A percentile compares a stretch with the other conserved stretches of the same genome.
Conservation (phyloP, 2,888 invertebrate species). For the Uloborus plumipes region DNA sequence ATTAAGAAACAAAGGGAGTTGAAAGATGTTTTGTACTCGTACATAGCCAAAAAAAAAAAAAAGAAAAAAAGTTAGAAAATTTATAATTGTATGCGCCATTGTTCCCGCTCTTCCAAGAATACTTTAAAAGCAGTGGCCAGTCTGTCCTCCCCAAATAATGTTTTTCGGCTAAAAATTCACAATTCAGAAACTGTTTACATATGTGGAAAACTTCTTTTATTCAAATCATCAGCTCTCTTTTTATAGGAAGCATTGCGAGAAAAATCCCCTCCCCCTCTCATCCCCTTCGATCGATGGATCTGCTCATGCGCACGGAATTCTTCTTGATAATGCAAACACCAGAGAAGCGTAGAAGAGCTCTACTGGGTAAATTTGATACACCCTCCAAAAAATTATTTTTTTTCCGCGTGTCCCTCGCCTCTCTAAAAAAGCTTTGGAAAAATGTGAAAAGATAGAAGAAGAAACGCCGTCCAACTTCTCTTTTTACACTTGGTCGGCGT, state of each 20-base stretch:
- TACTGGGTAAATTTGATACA: slow-evolving; percentile 32
- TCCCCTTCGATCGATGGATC: neutral
- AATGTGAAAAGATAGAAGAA: slow-evolving; percentile 24
- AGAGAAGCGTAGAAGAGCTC: neutral
- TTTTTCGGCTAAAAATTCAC: no score
- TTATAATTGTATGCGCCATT: no score
- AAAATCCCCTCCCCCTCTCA: no score
- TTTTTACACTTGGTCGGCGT: slow-evolving; percentile 41
- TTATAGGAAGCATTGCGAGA: no score
- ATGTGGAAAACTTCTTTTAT: neutral
- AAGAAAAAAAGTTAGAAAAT: no score
- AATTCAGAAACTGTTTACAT: no score
- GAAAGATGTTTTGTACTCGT: no score
- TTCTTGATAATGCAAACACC: slow-evolving; percentile 15
- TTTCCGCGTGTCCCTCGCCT: slow-evolving; percentile 9
- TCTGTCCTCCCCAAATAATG: no score
- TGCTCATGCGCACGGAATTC: slow-evolving; percentile 12
- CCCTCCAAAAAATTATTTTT: slow-evolving; percentile 12
- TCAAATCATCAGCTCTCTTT: neutral
- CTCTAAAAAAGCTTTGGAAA: slow-evolving; percentile 11
- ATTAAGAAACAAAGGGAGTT: no score
- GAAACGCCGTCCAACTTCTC: slow-evolving; percentile 41
- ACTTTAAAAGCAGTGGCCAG: no score
- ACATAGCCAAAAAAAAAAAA: no score
- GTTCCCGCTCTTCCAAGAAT: no score